Percentiles rank a stretch among this genome's conserved stretches.
These are phyloP conservation scores for Mus spretus DNA, from an alignment of 2,797 vertebrate species.

Conservation along the genomic window DNA sequence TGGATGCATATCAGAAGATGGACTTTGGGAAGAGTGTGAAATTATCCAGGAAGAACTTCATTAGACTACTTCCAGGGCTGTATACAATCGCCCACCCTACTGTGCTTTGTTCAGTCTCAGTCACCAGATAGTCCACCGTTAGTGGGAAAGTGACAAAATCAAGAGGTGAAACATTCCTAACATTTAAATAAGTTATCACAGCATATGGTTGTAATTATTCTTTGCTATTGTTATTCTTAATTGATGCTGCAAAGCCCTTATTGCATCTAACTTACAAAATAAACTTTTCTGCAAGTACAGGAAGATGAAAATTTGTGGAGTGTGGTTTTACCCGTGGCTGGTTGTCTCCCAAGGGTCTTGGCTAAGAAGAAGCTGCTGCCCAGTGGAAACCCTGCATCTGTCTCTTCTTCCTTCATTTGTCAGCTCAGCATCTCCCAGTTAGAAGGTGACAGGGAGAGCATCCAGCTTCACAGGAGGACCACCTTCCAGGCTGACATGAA, in stretches of 20 bases:
- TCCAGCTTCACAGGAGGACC: not conserved
- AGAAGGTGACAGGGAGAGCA: not conserved
- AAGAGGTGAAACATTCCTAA: not conserved
- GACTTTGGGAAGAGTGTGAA: not conserved
- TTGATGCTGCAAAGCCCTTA: not conserved
- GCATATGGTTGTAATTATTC: not conserved
- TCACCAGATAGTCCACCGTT: too few relatives aligned
- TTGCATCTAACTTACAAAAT: not conserved
- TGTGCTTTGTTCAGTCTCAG: not conserved
- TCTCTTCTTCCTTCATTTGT: not conserved
- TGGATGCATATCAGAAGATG: not conserved
- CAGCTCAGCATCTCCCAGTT: not conserved
- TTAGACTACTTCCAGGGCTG: not conserved
- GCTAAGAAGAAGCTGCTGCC: not conserved
- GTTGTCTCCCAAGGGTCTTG: not conserved
- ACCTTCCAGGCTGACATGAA: constrained; percentile 45
- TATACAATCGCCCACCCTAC: too few relatives aligned
- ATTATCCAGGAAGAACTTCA: not conserved
- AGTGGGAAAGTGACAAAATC: not conserved
- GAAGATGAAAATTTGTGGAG: not conserved
- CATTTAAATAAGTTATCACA: not conserved
- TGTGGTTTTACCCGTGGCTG: not conserved
- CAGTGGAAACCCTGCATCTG: not conserved
- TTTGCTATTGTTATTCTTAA: not conserved
- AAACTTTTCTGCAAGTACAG: not conserved